These are phyloP conservation scores for Chaetops frenatus DNA, from an alignment of 2,113 vertebrate species.

Conservation along the genomic window DNA sequence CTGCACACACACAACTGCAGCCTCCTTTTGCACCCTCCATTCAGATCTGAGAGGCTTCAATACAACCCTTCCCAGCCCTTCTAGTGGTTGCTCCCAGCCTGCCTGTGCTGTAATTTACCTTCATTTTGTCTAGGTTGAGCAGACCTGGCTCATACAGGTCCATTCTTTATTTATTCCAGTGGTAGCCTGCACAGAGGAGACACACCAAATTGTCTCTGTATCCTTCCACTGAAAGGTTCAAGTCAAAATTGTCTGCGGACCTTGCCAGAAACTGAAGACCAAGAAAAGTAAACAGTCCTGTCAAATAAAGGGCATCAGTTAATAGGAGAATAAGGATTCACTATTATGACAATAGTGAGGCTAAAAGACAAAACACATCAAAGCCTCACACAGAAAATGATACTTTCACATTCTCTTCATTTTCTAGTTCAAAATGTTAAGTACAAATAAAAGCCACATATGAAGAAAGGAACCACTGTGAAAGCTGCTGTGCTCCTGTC, in stretches of 20 bases:
- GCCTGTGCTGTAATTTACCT: not conserved
- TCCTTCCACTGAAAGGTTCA: not conserved
- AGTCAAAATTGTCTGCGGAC: not conserved
- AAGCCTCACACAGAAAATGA: not conserved
- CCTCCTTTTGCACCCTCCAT: not conserved
- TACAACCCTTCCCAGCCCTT: not conserved
- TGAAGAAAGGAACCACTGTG: not conserved
- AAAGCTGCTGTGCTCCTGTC: not conserved
- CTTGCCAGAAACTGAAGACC: not conserved
- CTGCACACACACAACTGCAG: not conserved
- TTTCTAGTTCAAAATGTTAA: conserved; percentile 4
- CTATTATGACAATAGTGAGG: not conserved
- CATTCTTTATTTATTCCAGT: not conserved
- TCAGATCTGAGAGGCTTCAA: not conserved
- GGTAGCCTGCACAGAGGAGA: not conserved
- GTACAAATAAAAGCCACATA: not conserved
- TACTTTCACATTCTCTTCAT: not conserved
- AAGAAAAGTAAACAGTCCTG: not conserved
- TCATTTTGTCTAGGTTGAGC: not conserved
- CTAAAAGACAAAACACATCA: not conserved
- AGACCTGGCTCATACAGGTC: not conserved
- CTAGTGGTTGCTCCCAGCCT: not conserved
- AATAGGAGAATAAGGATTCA: not conserved
- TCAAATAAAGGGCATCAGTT: not conserved
- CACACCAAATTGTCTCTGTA: not conserved